Evolutionary conservation across 2,888 invertebrate genomes (phyloP), one percentile per base, ranked within the genome.

Genomic region (Tanypteryx hageni): DNA sequence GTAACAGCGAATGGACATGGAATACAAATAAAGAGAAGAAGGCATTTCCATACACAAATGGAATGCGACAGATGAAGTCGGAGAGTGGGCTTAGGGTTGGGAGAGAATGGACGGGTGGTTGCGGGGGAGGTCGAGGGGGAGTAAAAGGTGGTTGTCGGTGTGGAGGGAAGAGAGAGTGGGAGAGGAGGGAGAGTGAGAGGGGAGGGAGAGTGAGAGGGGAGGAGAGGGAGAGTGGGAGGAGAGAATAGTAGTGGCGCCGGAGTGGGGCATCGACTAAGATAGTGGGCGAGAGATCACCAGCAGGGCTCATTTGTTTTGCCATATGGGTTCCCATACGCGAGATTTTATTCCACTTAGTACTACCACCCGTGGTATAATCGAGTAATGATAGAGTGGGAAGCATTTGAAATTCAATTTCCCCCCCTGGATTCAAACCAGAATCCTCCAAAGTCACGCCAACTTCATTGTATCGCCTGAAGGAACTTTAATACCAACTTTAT

Each of bases 321-420:
- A 22, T 22, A 85, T 57, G 85, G 57, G 57, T 18, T 58, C 57
- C 57, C 57, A 85, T 22, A n/a, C 22, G 85, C 13, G 10, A 22
- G 85, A 85, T 85, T 85, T 85, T 58, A 85, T 85, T 85, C 85
- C 85, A 58, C 85, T 85, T 85, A 58, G 85, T 58, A 85, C 85
- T 22, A 85, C 85, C 85, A 57, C 85, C 85, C 57, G 57, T 22
- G 85, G 85, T 58, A 85, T 85, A 85, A 85, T 85, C 85, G 85
- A 85, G 85, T 58, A 85, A 85, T 85, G 85, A 85, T 85, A 57
- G 85, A 85, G 85, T 57, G 85, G 85, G 16, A 22, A 57, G 56
- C 85, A 85, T 85, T 85, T 85, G 58, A 85, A 85, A 85, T 85
- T 85, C 85, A 85, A 85, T 85, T 85, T 85, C 85, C 22, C 22